These are phyloP conservation scores for Linnaemya vulpina DNA, from an alignment of 2,888 invertebrate genomes.

Conservation along the genomic window DNA sequence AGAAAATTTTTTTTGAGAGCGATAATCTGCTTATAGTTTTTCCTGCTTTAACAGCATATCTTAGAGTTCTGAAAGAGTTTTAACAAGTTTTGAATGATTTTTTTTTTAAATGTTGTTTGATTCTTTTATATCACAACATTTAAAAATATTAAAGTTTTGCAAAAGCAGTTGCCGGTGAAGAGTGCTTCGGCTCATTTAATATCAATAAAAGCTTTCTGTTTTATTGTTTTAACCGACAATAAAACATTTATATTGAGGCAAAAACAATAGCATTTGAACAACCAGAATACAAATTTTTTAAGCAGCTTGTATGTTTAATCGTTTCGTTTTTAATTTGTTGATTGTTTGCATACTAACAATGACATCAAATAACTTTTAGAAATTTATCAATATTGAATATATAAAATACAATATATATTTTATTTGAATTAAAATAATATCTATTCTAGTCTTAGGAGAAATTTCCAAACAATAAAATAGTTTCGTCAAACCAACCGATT, in stretches of 20 bases:
- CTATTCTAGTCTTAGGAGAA: constrained; percentile 6
- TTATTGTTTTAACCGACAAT: too few relatives aligned
- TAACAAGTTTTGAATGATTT: too few relatives aligned
- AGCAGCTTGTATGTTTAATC: not conserved
- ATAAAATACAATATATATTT: not conserved
- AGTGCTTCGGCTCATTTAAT: too few relatives aligned
- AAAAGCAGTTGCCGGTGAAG: too few relatives aligned
- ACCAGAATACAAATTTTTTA: constrained; percentile 11
- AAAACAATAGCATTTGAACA: not conserved
- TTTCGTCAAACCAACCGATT: constrained; percentile 23
- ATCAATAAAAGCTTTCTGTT: too few relatives aligned
- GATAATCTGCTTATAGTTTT: too few relatives aligned
- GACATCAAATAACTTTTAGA: not conserved
- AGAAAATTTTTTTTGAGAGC: too few relatives aligned
- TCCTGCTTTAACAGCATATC: too few relatives aligned
- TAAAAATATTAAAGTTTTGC: too few relatives aligned
- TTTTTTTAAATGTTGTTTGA: too few relatives aligned
- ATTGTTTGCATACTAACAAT: not conserved
- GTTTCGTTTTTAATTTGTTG: constrained; percentile 1
- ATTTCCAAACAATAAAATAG: constrained; percentile 41
- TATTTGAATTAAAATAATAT: not conserved
- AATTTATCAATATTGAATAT: constrained; percentile 1
- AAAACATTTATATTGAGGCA: not conserved
- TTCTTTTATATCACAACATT: too few relatives aligned
- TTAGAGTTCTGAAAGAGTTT: too few relatives aligned